Evolutionary conservation across 1,140 invertebrate species (phyloP), one percentile per base, ranked within the genome.

Genomic region (Sipha flava): DNA sequence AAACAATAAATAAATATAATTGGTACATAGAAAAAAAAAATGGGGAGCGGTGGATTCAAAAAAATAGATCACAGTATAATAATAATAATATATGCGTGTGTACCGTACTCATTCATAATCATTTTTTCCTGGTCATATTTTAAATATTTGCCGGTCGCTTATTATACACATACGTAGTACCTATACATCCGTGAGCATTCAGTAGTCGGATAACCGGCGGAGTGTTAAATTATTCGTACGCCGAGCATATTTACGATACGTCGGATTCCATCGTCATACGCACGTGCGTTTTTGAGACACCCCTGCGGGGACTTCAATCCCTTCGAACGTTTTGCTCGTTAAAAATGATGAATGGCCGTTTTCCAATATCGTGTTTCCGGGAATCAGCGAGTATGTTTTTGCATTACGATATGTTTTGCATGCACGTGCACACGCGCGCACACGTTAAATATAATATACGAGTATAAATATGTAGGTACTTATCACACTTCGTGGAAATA

Each of bases 191-290:
- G 21, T 18, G 59, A 12, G 31, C 10, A 31, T 31, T n/a, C n/a
- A n/a, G n/a, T 18, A 64, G 31, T 34, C 59, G n/a, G 59, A 64
- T 64, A 34, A 64, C 31, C 59, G 59, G 1, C 59, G 18, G 59
- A 34, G 59, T 64, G 59, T 64, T 64, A 64, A 64, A 64, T 64
- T 64, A 64, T 64, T 34, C 31, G 59, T 64, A 64, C 59, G n/a
- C 34, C 31, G 7, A 34, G 9, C 31, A 64, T 64, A 64, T 64
- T 37, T 64, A 66, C 64, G 34, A 66, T 43, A 40, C 16, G 64
- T 66, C 21, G 12, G 64, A 66, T 66, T 66, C 64, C 64, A 21
- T 66, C 64, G 37, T 16, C 64, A 7, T 23, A 40, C 21, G 12
- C 64, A 23, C 64, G 64, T 66, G 37, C 64, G 37, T 43, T 66